A percentile compares a stretch with the other conserved stretches of the same genome.
phyloP scores from a whole-genome alignment of 2,888 invertebrate genomes.

The Syritta pipiens region DNA sequence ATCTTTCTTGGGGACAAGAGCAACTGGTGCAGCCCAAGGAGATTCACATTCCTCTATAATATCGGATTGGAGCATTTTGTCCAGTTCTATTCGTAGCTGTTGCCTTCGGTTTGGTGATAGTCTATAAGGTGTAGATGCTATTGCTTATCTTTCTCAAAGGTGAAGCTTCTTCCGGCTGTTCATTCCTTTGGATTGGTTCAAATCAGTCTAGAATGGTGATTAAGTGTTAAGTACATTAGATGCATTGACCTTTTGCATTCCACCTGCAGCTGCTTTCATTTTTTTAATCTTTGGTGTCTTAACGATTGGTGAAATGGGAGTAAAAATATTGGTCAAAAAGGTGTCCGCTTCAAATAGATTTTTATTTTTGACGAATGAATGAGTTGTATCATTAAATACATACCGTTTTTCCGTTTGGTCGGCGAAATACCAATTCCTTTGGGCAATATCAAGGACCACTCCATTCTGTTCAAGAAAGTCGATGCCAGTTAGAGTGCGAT shows the following conservation, averaged over 20 bases:
- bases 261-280: too few relatives aligned
- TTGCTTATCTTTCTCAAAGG: too few relatives aligned
- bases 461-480: conserved; percentile 40
- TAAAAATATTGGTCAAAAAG: too few relatives aligned
- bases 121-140: conserved; percentile 74
- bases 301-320: too few relatives aligned
- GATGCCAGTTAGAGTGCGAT: conserved; percentile 31
- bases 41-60: conserved; percentile 76
- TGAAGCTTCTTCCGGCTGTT: too few relatives aligned
- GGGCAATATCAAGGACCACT: conserved; percentile 1
- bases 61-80: conserved; percentile 71
- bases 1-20: conserved; percentile 75
- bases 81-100: conserved; percentile 68
- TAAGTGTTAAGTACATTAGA: too few relatives aligned
- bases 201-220: too few relatives aligned
- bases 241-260: too few relatives aligned
- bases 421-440: conserved; percentile 9
- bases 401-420: conserved; percentile 2
- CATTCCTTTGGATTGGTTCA: too few relatives aligned
- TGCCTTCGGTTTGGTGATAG: conserved; percentile 70
- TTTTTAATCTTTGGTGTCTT: too few relatives aligned
- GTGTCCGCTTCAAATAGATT: too few relatives aligned
- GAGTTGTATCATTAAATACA: conserved; percentile 1
- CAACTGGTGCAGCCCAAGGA: conserved; percentile 74
- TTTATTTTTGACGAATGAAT: background rate